phyloP scores from a whole-genome alignment of 2,888 invertebrate genomes.

The Hermaeophaga mercurialis region DNA sequence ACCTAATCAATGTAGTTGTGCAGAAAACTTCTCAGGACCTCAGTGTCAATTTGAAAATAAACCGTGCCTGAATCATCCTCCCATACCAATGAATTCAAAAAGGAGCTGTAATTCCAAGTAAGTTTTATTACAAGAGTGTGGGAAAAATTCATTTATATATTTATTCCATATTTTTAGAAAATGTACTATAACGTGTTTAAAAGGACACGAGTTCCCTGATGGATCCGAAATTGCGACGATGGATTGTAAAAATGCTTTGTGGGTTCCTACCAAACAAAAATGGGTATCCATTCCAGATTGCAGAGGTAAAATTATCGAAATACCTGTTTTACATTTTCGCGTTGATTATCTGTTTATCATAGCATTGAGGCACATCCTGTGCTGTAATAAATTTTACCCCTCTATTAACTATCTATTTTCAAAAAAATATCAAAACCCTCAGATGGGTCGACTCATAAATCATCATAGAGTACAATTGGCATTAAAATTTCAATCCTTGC shows the following conservation, averaged over 20 bases:
- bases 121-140: slow-evolving; percentile 19
- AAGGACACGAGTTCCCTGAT: slow-evolving; percentile 74
- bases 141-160: background rate
- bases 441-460: too few species aligned
- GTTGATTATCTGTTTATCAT: too few species aligned
- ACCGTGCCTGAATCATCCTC: slow-evolving; percentile 71
- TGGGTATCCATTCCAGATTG: slow-evolving; percentile 72
- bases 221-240: slow-evolving; percentile 71
- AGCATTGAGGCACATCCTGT: too few species aligned
- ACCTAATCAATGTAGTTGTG: slow-evolving; percentile 78
- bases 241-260: slow-evolving; percentile 71
- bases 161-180: slow-evolving; percentile 55
- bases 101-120: slow-evolving; percentile 70
- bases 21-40: slow-evolving; percentile 72
- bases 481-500: too few species aligned
- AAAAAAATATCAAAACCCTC: too few species aligned
- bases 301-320: slow-evolving; percentile 58
- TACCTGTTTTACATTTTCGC: too few species aligned
- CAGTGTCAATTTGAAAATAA: slow-evolving; percentile 76
- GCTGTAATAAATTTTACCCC: too few species aligned
- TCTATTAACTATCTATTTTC: too few species aligned
- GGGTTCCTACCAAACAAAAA: slow-evolving; percentile 70
- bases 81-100: slow-evolving; percentile 68
- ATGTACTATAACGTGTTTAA: slow-evolving; percentile 70
- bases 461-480: too few species aligned